These are phyloP conservation scores for Apeltes quadracus DNA, from an alignment of 2,113 vertebrate species.

Conservation along the genomic window DNA sequence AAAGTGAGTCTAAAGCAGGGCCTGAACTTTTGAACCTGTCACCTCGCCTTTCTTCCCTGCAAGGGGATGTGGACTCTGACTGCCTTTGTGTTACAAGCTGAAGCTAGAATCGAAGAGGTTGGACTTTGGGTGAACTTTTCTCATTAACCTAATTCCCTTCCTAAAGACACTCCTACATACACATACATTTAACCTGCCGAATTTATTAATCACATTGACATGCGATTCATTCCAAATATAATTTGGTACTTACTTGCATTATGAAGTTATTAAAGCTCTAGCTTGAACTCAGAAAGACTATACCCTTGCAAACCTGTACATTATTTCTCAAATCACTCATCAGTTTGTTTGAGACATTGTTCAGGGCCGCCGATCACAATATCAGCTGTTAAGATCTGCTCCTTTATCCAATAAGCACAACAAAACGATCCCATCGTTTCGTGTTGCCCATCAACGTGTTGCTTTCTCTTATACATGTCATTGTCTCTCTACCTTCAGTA, in stretches of 20 bases:
- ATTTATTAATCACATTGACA: constrained; percentile 4
- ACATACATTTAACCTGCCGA: constrained; percentile 20
- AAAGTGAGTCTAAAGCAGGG: constrained; percentile 69
- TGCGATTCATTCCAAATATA: constrained; percentile 14
- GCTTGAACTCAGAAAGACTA: too few relatives aligned
- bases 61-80: constrained; percentile 72
- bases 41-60: constrained; percentile 73
- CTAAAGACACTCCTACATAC: constrained; percentile 24
- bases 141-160: constrained; percentile 75
- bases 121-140: constrained; percentile 84
- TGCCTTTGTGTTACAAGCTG: constrained; percentile 70
- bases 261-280: not conserved
- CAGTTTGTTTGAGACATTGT: too few relatives aligned
- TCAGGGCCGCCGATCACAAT: too few relatives aligned
- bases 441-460: too few relatives aligned
- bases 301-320: too few relatives aligned
- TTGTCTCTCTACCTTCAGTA: too few relatives aligned
- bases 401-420: too few relatives aligned
- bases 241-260: constrained; percentile 5
- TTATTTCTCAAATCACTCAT: too few relatives aligned
- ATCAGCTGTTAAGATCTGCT: too few relatives aligned
- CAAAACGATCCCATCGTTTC: too few relatives aligned
- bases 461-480: too few relatives aligned
- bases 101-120: constrained; percentile 77
- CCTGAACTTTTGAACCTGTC: constrained; percentile 83